Evolutionary conservation across 2,113 vertebrate genomes (phyloP).

Genomic region (Passer montanus): DNA sequence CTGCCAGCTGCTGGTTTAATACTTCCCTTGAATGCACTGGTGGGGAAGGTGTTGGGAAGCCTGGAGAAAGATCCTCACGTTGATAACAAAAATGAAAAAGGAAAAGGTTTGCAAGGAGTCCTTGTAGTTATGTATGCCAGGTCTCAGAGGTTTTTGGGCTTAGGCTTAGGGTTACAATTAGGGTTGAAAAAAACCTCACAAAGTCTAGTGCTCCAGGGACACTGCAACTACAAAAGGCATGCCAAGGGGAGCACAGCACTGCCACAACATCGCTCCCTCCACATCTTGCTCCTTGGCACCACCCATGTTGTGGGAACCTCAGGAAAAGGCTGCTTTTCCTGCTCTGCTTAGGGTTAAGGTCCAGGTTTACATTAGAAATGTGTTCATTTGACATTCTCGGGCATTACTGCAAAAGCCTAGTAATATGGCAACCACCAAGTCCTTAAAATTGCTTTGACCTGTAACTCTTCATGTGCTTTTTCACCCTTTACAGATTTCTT

Average conservation of each 20-base stretch:
- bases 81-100: neutral
- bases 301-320: neutral
- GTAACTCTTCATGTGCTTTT: neutral
- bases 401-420: neutral
- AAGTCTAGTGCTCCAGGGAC: neutral
- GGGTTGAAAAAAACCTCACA: neutral
- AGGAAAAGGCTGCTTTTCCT: neutral
- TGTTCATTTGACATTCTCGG: neutral
- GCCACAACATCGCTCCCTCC: neutral
- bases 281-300: neutral
- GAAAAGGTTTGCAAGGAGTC: neutral
- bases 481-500: neutral
- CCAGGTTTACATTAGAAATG: neutral
- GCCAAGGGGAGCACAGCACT: neutral
- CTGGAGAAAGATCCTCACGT: neutral
- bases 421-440: neutral
- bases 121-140: neutral
- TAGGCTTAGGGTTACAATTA: fast-evolving
- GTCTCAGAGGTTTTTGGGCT: neutral
- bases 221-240: neutral
- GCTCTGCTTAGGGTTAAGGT: neutral
- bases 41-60: neutral
- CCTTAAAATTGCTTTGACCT: neutral
- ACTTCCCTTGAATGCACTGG: neutral
- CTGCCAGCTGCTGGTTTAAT: neutral